phyloP scores from a whole-genome alignment of 1,140 invertebrate species.

The Pogonomyrmex californicus region DNA sequence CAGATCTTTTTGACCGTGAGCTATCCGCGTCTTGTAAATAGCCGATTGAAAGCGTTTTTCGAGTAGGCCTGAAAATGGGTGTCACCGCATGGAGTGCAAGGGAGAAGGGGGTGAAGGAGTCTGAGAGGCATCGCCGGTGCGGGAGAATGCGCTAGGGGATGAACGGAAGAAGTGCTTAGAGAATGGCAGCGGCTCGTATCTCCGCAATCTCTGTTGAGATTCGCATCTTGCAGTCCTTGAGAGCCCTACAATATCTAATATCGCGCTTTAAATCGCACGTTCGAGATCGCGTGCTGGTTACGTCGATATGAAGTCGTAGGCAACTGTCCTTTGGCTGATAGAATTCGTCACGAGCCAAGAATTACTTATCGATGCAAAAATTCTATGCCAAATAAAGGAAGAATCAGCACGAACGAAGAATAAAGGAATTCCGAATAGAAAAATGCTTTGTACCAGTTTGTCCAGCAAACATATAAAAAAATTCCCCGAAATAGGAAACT shows the following conservation, averaged over 20 bases:
- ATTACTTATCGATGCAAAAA: not conserved
- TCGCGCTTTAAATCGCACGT: slow-evolving; percentile 82
- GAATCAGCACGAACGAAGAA: not conserved
- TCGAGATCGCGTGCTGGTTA: slow-evolving; percentile 48
- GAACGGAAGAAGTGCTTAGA: slow-evolving; percentile 70
- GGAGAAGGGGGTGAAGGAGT: slow-evolving; percentile 33
- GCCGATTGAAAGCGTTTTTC: slow-evolving; percentile 76
- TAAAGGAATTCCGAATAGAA: not conserved
- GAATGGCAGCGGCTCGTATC: slow-evolving; percentile 81
- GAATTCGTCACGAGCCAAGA: not conserved
- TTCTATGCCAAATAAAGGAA: not conserved
- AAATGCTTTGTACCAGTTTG: not conserved
- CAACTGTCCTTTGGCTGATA: not conserved
- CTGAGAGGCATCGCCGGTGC: slow-evolving; percentile 29
- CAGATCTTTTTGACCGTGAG: slow-evolving; percentile 82
- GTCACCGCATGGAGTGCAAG: slow-evolving; percentile 19
- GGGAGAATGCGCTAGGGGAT: slow-evolving; percentile 29
- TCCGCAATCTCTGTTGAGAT: slow-evolving; percentile 84
- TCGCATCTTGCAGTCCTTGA: slow-evolving; percentile 82
- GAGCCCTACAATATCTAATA: slow-evolving; percentile 82
- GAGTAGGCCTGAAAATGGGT: slow-evolving; percentile 71
- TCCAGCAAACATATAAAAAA: not conserved
- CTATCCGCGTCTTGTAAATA: slow-evolving; percentile 83
- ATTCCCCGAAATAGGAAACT: not conserved
- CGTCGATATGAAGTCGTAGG: slow-evolving; percentile 36